Evolutionary conservation across 2,888 invertebrate genomes (phyloP), one percentile per base, ranked within the genome.

Genomic region (Antitype chi): DNA sequence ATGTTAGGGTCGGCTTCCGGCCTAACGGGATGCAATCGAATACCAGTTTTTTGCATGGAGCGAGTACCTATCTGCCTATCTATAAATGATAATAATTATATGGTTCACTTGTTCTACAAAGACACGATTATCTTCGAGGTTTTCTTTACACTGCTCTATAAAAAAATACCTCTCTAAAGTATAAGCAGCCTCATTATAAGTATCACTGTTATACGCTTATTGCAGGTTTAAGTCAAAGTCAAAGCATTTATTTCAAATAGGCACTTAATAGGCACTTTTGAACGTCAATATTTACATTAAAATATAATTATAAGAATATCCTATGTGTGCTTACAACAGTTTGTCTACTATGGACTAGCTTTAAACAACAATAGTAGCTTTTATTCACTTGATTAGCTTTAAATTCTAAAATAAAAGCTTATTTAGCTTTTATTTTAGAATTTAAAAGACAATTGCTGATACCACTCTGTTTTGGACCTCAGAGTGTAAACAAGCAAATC

Each of bases 281-380:
- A n/a, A n/a, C n/a, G n/a, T n/a, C n/a, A n/a, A n/a, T n/a, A n/a
- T n/a, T n/a, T n/a, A n/a, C n/a, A n/a, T n/a, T n/a, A n/a, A n/a
- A n/a, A n/a, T n/a, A n/a, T 76, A 4, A 28, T n/a, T 43, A 4
- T n/a, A 15, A 28, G 0, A 49, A 62, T 55, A 70, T 75, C 62
- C 38, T 60, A 32, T 15, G 8, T 59, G 53, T 1, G 32, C 57
- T 32, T 38, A 43, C 20, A 80, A 78, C 68, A 72, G 68, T 78
- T 82, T 82, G 38, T 82, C 72, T 78, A 47, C 7, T 52, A 25
- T 66, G 68, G 68, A 52, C 23, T 64, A 59, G 78, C 43, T 76
- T 52, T 32, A 20, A 60, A 71, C 69, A 77, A 72, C 59, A 70
- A 32, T 43, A 71, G 53, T 70, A 69, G 68, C 62, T 81, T 68